Conservation (phyloP, 2,797 vertebrate genomes). For the Kryptolebias ocellatus region DNA sequence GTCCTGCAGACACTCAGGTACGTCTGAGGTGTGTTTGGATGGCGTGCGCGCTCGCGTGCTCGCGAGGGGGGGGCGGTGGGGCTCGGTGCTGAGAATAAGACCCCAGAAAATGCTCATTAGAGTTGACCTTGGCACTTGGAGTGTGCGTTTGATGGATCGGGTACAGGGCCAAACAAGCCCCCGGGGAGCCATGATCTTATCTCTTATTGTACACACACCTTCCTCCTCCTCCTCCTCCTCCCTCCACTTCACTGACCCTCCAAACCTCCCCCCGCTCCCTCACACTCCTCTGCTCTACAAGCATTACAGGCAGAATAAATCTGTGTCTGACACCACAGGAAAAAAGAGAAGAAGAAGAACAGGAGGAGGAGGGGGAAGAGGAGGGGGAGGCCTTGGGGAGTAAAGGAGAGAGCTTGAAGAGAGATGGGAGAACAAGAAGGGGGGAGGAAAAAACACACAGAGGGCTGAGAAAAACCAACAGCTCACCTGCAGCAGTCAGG, state of each 20-base stretch:
- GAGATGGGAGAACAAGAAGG: constrained; percentile 13
- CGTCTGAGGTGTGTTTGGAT: constrained; percentile 65
- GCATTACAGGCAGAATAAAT: constrained; percentile 93
- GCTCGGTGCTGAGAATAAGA: constrained; percentile 81
- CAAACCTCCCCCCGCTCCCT: constrained; percentile 58
- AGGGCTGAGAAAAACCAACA: constrained; percentile 78
- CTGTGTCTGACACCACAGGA: constrained; percentile 87
- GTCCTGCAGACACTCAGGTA: constrained; percentile 70
- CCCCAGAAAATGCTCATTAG: constrained; percentile 94
- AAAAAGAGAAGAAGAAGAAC: constrained; percentile 37
- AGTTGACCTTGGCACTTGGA: constrained; percentile 94
- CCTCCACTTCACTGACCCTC: constrained; percentile 65
- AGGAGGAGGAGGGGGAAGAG: constrained; percentile 34
- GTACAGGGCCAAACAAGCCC: constrained; percentile 89
- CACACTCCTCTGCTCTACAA: constrained; percentile 79
- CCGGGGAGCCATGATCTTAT: constrained; percentile 89
- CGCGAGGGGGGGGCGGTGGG: constrained; percentile 24
- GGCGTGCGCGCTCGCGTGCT: constrained; percentile 19
- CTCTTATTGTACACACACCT: constrained; percentile 89
- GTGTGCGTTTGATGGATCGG: constrained; percentile 93
- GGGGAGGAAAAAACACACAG: constrained; percentile 66
- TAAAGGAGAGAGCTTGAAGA: constrained; percentile 58
- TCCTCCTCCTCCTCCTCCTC: constrained; percentile 37
- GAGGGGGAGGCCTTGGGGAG: constrained; percentile 61
- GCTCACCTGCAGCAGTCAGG: constrained; percentile 77